Evolutionary conservation across 2,888 invertebrate species (phyloP), one percentile per base, ranked within the genome.

Genomic region (Lissocephala sabroskyi): DNA sequence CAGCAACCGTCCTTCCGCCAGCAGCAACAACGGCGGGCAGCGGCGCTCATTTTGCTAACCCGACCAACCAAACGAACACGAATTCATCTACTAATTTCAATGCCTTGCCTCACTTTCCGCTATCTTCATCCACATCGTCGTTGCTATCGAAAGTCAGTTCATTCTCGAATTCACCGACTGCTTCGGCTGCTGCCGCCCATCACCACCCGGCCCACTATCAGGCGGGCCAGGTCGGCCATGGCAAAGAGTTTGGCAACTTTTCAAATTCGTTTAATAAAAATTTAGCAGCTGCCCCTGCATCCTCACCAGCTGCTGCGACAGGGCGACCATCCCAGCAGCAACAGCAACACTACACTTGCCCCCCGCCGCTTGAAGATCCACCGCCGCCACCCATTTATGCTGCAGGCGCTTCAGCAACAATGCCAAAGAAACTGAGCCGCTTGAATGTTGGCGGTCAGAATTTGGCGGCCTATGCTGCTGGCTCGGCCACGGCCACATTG

Each of bases 1-100:
- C 43, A 45, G 45, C 60, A 56, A 33, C n/a, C n/a, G n/a, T n/a
- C n/a, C n/a, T n/a, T n/a, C n/a, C n/a, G n/a, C n/a, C n/a, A n/a
- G n/a, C 55, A 84, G 2, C 86, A 85, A 49, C 82, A 83, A 26
- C 76, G 83, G 32, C 85, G 84, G n/a, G n/a, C n/a, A n/a, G n/a
- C n/a, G n/a, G n/a, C n/a, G n/a, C n/a, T n/a, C n/a, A n/a, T n/a
- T n/a, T n/a, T n/a, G n/a, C n/a, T n/a, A 77, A 62, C 46, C 64
- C 73, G 63, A 73, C 76, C 62, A 55, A 66, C 56, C 53, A 65
- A 65, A 64, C 73, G 65, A 48, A 57, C 47, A 51, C 65, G 37
- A 45, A 26, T 48, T 56, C 76, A 54, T 52, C 60, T 37, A 46
- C 63, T 52, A 79, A 77, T 62, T 81, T 79, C 58, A 81, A 81